Evolutionary conservation across 2,797 vertebrate species (phyloP).

Genomic region (Astyanax mexicanus): DNA sequence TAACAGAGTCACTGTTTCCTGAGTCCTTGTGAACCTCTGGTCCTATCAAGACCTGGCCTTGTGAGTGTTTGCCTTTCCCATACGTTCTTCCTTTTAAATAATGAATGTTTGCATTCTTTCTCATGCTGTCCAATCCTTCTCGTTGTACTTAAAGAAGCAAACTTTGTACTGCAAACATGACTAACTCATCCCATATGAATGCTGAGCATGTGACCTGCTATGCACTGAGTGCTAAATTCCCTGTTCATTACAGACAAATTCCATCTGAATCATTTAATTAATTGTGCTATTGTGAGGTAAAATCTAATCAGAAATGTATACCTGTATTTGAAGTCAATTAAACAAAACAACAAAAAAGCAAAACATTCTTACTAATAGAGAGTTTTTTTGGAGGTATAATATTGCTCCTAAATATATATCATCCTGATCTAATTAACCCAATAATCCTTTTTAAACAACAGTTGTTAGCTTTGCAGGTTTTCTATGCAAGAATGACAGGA

Average conservation of each 20-base stretch:
- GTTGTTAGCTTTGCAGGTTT: neutral
- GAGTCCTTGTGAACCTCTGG: neutral
- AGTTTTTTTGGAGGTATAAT: no score
- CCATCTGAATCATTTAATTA: no score
- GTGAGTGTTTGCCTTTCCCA: slow-evolving; percentile 2
- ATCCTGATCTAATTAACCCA: neutral
- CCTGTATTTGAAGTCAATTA: no score
- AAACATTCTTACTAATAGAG: no score
- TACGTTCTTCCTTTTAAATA: neutral
- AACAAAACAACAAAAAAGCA: no score
- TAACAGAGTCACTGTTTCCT: neutral
- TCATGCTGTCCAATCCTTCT: neutral
- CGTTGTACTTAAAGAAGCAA: neutral
- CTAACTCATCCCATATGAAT: no score
- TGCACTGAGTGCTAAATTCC: neutral
- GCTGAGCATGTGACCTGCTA: neutral
- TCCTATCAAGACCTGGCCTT: neutral
- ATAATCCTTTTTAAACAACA: neutral
- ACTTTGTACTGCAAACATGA: neutral
- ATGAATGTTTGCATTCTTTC: neutral
- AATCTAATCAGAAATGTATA: no score
- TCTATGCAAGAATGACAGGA: neutral
- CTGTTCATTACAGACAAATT: no score
- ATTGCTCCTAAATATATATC: no score
- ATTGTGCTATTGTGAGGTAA: no score